phyloP scores from a whole-genome alignment of 2,888 invertebrate genomes.

The Euphydryas editha region DNA sequence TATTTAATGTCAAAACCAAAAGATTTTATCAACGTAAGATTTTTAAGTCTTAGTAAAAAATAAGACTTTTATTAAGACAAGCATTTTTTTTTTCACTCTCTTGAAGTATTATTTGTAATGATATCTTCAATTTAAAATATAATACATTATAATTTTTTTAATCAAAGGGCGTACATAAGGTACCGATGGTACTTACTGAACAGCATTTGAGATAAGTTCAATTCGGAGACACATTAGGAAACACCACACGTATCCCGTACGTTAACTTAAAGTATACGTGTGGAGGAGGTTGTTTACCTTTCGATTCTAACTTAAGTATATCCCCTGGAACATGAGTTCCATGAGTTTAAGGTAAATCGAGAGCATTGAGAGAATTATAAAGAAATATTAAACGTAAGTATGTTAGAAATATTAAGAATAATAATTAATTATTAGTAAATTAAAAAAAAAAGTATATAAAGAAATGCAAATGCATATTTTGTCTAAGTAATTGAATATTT shows the following conservation, averaged over 20 bases:
- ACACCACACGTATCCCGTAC: slow-evolving; percentile 40
- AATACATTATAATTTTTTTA: neutral
- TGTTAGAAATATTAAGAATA: too few relatives aligned
- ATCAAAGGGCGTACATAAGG: slow-evolving; percentile 7
- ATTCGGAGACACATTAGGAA: slow-evolving; percentile 41
- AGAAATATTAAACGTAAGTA: neutral
- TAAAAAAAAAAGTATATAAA: too few relatives aligned
- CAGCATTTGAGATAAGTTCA: slow-evolving; percentile 26
- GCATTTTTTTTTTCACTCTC: too few relatives aligned
- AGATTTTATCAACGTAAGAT: too few relatives aligned
- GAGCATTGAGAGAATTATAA: slow-evolving; percentile 1
- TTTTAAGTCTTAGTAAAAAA: too few relatives aligned
- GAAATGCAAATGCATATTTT: too few relatives aligned
- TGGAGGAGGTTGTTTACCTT: slow-evolving; percentile 40
- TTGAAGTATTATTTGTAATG: too few relatives aligned
- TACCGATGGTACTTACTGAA: slow-evolving; percentile 11
- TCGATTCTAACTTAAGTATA: slow-evolving; percentile 26
- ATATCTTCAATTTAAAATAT: neutral
- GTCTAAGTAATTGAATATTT: too few relatives aligned
- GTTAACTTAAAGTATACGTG: slow-evolving; percentile 38
- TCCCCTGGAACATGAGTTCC: neutral
- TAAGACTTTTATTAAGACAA: too few relatives aligned
- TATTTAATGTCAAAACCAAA: too few relatives aligned
- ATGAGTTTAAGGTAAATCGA: too few relatives aligned
- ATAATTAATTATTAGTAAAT: too few relatives aligned